phyloP scores from a whole-genome alignment of 2,888 invertebrate species.

The Pristionchus arcanus region DNA sequence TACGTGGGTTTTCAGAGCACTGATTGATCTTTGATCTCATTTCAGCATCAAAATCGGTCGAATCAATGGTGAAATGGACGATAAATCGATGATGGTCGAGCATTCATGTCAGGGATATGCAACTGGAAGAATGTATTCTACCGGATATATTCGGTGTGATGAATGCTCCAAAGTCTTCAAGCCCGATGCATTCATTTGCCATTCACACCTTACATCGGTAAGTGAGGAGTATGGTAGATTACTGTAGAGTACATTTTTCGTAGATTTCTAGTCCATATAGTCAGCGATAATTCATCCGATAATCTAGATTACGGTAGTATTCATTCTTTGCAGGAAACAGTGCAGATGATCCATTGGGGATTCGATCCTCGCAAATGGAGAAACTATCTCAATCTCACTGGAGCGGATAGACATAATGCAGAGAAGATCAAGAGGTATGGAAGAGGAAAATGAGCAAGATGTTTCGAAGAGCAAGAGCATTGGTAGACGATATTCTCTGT shows the following conservation, averaged over 20 bases:
- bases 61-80: not conserved
- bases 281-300: too few relatives aligned
- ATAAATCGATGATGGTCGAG: not conserved
- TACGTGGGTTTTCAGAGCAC: too few relatives aligned
- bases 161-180: not conserved
- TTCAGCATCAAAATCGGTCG: not conserved
- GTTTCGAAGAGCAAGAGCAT: not conserved
- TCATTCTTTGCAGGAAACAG: not conserved
- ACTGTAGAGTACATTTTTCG: not conserved
- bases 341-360: not conserved
- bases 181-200: conserved; percentile 33
- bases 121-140: not conserved
- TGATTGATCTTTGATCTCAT: conserved; percentile 8
- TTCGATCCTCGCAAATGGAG: conserved; percentile 28
- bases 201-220: not conserved
- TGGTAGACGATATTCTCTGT: not conserved
- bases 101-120: conserved; percentile 22
- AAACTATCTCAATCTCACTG: conserved; percentile 17
- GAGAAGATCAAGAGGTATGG: conserved; percentile 7
- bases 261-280: too few relatives aligned
- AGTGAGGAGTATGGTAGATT: not conserved
- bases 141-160: conserved; percentile 2
- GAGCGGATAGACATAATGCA: not conserved
- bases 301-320: not conserved
- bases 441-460: not conserved